Evolutionary conservation across 2,797 vertebrate species (phyloP), one percentile per base, ranked within the genome.

Genomic region (Myotis daubentonii): DNA sequence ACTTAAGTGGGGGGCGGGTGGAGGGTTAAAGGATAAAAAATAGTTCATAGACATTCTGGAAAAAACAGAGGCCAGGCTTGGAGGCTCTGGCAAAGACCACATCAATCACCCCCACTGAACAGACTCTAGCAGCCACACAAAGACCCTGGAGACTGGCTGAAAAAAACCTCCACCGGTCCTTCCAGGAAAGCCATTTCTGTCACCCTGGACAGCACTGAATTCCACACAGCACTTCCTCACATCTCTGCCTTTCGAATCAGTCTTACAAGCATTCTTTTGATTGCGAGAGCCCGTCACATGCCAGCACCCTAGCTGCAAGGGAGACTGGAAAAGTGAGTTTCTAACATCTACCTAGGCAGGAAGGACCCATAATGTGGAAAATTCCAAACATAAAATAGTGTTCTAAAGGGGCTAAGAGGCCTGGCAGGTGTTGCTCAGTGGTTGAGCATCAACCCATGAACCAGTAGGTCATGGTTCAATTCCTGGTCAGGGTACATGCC

Each of bases 1-100:
- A 22, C n/a, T 96, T 89, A 89, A 78, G 60, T 60, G 5, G 20
- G 36, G 36, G 36, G 36, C 5, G 51, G 8, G 3, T n/a, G 15
- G 30, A 76, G 71, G 71, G 84, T 75, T 88, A 95, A 84, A 86
- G 23, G 23, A 25, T 72, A 87, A 87, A 51, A 72, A 89, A 41
- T 76, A 85, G n/a, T 81, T 87, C 53, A 78, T 49, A 89, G 49
- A 80, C 22, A 86, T 19, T 30, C 33, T 57, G 7, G 9, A 41
- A 80, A 15, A 9, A 9, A 53, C 3, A 22, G 1, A 70, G 23
- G 72, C 6, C 25, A 68, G 53, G 38, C 23, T n/a, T 33, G 55
- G 5, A 84, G 25, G 22, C 19, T 85, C 25, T 71, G 68, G 12
- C 53, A 70, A 93, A 93, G 30, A 38, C 41, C 4, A 80, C 57